These are phyloP conservation scores for Harmothoe impar DNA, from an alignment of 2,888 invertebrate genomes.

Conservation along the genomic window DNA sequence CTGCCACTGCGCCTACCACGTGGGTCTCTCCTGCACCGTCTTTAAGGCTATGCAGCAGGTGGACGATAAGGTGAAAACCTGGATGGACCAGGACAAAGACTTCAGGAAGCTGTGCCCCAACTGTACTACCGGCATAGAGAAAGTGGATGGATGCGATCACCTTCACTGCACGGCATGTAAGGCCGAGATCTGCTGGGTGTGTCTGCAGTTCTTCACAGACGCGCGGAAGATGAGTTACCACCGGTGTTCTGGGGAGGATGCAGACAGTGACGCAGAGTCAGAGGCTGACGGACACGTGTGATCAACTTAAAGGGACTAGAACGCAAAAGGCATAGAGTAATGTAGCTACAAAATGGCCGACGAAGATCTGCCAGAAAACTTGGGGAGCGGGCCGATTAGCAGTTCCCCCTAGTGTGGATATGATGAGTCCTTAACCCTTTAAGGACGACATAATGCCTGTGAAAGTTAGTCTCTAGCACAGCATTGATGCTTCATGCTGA, in stretches of 20 bases:
- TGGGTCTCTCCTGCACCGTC: slow-evolving; percentile 40
- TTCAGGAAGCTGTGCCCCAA: slow-evolving; percentile 59
- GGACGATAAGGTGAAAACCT: slow-evolving; percentile 19
- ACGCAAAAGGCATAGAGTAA: too few species aligned
- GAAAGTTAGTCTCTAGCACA: too few species aligned
- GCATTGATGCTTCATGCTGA: too few species aligned
- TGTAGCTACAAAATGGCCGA: too few species aligned
- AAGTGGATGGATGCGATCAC: slow-evolving; percentile 54
- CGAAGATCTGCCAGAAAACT: too few species aligned
- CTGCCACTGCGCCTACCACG: slow-evolving; percentile 60
- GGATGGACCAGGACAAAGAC: slow-evolving; percentile 37
- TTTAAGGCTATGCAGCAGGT: slow-evolving; percentile 1
- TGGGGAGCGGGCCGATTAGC: too few species aligned
- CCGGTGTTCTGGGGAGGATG: background rate
- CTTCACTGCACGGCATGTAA: slow-evolving; percentile 53
- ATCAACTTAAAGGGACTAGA: too few species aligned
- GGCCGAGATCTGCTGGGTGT: slow-evolving; percentile 56
- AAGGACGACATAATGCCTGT: too few species aligned
- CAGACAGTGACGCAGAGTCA: background rate
- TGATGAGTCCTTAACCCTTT: too few species aligned
- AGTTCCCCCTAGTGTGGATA: too few species aligned
- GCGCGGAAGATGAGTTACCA: slow-evolving; percentile 25
- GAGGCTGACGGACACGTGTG: background rate
- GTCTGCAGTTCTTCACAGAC: slow-evolving; percentile 54
- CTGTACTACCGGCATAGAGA: slow-evolving; percentile 54